Evolutionary conservation across 2,888 invertebrate species (phyloP).

Genomic region (Orthosia gracilis): DNA sequence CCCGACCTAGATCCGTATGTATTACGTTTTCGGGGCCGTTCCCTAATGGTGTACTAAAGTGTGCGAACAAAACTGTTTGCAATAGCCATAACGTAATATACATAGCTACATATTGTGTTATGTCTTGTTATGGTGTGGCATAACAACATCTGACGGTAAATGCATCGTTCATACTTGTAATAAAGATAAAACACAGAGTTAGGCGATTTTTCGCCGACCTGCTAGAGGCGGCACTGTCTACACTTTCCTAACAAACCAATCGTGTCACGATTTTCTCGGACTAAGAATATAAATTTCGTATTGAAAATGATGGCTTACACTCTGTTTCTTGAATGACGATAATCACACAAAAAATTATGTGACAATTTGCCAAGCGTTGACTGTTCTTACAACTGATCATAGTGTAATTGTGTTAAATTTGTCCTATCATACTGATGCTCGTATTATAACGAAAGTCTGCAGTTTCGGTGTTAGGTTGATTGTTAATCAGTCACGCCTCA

Average conservation of each 20-base stretch:
- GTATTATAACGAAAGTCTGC: too few species aligned
- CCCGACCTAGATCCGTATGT: slow-evolving; percentile 13
- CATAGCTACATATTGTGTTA: background rate
- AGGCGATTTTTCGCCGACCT: background rate
- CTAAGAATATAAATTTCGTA: background rate
- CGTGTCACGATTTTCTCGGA: background rate
- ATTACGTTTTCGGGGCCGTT: slow-evolving; percentile 26
- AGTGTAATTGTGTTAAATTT: too few species aligned
- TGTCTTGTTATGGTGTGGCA: background rate
- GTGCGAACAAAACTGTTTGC: slow-evolving; percentile 1
- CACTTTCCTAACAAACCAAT: background rate
- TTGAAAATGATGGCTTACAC: background rate
- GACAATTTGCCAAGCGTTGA: too few species aligned
- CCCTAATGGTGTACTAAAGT: slow-evolving; percentile 14
- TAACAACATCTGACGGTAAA: background rate
- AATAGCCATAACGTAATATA: slow-evolving; percentile 6
- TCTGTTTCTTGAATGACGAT: too few species aligned
- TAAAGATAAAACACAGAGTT: background rate
- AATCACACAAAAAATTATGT: too few species aligned
- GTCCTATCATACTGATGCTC: too few species aligned
- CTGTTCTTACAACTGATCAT: too few species aligned
- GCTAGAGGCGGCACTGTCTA: background rate
- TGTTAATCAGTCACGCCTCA: too few species aligned
- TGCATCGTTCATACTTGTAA: background rate
- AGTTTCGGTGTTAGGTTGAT: too few species aligned